These are phyloP conservation scores for Hemiprocne comata DNA, from an alignment of 2,113 vertebrate species.

Conservation along the genomic window DNA sequence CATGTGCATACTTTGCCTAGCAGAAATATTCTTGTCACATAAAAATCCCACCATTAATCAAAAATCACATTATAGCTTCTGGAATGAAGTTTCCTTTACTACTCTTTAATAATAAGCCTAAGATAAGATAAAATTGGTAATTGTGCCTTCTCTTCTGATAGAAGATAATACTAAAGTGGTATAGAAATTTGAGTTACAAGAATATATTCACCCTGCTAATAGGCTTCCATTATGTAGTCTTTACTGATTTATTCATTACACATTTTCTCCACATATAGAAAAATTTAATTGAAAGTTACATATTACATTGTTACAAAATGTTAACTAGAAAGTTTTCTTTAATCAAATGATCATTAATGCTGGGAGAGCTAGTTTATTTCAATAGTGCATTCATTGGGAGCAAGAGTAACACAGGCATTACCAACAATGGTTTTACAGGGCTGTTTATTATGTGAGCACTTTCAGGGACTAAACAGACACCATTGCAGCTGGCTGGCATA, in stretches of 20 bases:
- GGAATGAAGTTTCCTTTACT: conserved; percentile 84
- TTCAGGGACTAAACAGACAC: not conserved
- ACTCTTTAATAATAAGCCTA: conserved; percentile 79
- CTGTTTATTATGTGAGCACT: conserved; percentile 21
- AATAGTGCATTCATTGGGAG: conserved; percentile 38
- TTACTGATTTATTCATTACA: conserved; percentile 80
- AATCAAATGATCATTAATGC: conserved; percentile 66
- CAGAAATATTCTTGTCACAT: conserved; percentile 88
- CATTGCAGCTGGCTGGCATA: not conserved
- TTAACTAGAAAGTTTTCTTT: conserved; percentile 75
- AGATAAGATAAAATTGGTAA: conserved; percentile 87
- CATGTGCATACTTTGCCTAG: conserved; percentile 68
- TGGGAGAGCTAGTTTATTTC: conserved; percentile 53
- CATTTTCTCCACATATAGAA: conserved; percentile 76
- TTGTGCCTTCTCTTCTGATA: conserved; percentile 83
- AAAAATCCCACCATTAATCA: conserved; percentile 84
- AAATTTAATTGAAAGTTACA: conserved; percentile 84
- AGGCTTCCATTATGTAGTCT: conserved; percentile 80
- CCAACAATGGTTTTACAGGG: conserved; percentile 1
- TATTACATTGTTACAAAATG: conserved; percentile 75
- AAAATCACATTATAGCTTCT: conserved; percentile 84
- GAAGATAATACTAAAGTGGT: conserved; percentile 80
- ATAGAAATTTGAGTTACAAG: conserved; percentile 82
- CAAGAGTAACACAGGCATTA: conserved; percentile 34
- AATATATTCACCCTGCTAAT: conserved; percentile 82